Conservation (phyloP, 1,140 invertebrate species). For the Drosophila melanica region DNA sequence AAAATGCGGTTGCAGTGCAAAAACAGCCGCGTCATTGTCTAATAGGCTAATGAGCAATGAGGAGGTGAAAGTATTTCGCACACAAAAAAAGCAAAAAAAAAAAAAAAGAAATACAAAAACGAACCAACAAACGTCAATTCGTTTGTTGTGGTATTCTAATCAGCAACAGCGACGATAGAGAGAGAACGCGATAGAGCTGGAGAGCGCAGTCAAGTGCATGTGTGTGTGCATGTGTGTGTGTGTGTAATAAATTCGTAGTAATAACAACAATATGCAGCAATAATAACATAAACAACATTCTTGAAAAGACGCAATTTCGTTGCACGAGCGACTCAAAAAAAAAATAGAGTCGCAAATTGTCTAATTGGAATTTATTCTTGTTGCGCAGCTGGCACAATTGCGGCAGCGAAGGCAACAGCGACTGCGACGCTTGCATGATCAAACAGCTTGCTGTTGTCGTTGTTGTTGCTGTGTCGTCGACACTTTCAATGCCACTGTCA, state of each 20-base stretch:
- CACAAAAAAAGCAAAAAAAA: background rate
- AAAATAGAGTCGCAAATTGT: slow-evolving; percentile 37
- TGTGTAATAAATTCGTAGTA: slow-evolving; percentile 25
- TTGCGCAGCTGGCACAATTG: background rate
- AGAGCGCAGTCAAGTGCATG: slow-evolving; percentile 10
- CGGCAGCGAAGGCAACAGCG: background rate
- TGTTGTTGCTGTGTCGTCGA: slow-evolving; percentile 16
- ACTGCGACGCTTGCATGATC: slow-evolving; percentile 29
- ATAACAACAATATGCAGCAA: slow-evolving; percentile 26
- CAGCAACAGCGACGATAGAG: slow-evolving; percentile 5
- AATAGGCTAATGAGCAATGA: slow-evolving; percentile 4
- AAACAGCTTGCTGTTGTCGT: slow-evolving; percentile 16
- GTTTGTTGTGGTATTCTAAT: slow-evolving; percentile 52
- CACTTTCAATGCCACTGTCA: slow-evolving; percentile 72
- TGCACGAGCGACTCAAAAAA: background rate
- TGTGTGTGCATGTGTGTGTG: slow-evolving; percentile 13
- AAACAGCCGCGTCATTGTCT: slow-evolving; percentile 38
- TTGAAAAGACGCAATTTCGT: slow-evolving; percentile 38
- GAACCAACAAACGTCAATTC: slow-evolving; percentile 25
- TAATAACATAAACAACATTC: slow-evolving; percentile 27
- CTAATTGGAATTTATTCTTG: slow-evolving; percentile 49
- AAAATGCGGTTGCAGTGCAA: background rate
- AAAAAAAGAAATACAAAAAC: too few species aligned
- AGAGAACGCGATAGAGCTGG: background rate
- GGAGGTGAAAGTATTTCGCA: slow-evolving; percentile 37